Evolutionary conservation across 2,888 invertebrate species (phyloP).

Genomic region (Ectropis crepuscularia): DNA sequence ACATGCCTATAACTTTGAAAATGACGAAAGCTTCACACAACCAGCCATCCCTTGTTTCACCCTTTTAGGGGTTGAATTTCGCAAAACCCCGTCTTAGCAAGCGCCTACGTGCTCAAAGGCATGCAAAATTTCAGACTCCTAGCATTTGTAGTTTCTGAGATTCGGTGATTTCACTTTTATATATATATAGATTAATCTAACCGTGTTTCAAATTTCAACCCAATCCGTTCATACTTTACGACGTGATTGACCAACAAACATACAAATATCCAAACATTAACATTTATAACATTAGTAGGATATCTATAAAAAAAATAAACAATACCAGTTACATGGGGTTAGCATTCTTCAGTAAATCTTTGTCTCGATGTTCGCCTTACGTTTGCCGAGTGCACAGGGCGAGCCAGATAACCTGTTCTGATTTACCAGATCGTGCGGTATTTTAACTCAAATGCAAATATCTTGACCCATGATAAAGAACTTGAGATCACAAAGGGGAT

Average conservation of each 20-base stretch:
- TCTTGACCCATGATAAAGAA: constrained; percentile 73
- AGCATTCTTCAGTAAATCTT: constrained; percentile 22
- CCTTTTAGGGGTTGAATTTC: too few relatives aligned
- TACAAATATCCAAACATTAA: neutral
- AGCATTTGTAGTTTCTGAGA: too few relatives aligned
- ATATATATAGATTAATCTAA: too few relatives aligned
- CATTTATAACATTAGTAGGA: neutral
- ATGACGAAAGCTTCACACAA: too few relatives aligned
- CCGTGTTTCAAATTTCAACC: neutral
- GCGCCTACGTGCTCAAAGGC: too few relatives aligned
- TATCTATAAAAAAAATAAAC: constrained; percentile 10
- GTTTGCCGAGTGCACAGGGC: constrained; percentile 57
- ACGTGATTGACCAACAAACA: neutral
- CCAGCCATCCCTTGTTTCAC: too few relatives aligned
- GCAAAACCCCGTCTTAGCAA: too few relatives aligned
- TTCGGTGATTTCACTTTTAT: too few relatives aligned
- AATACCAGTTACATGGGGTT: constrained; percentile 1
- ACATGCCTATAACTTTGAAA: too few relatives aligned
- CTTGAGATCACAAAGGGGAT: constrained; percentile 68
- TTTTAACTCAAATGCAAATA: constrained; percentile 79
- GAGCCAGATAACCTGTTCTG: constrained; percentile 76
- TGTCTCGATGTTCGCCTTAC: constrained; percentile 44
- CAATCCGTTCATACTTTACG: too few relatives aligned
- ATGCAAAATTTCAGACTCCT: too few relatives aligned
- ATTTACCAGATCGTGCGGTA: constrained; percentile 80